phyloP scores from a whole-genome alignment of 1,140 invertebrate genomes.

The Heliconius eleuchia region DNA sequence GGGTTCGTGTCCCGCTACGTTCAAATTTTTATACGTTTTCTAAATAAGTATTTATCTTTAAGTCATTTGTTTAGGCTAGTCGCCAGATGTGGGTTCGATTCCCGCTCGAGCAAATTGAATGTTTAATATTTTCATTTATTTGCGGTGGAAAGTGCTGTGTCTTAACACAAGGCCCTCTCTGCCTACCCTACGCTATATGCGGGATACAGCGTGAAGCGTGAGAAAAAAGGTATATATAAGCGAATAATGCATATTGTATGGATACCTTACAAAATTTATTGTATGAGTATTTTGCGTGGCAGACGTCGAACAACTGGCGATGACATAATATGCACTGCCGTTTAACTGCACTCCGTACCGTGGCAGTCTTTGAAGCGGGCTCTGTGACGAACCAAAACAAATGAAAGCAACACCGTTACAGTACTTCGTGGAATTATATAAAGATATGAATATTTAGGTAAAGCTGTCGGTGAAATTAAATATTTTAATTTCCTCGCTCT shows the following conservation, averaged over 20 bases:
- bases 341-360: constrained; percentile 10
- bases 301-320: constrained; percentile 21
- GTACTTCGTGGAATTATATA: constrained; percentile 74
- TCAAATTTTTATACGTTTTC: too few relatives aligned
- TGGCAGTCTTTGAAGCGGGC: constrained; percentile 38
- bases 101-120: too few relatives aligned
- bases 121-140: too few relatives aligned
- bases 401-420: constrained; percentile 74
- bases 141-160: too few relatives aligned
- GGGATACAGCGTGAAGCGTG: too few relatives aligned
- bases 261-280: constrained; percentile 8
- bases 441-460: constrained; percentile 61
- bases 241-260: not conserved
- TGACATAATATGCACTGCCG: constrained; percentile 24
- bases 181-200: too few relatives aligned
- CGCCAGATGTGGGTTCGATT: too few relatives aligned
- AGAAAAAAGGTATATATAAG: not conserved
- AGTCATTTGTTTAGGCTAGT: not conserved
- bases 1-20: too few relatives aligned
- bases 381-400: constrained; percentile 73
- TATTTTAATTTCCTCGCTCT: too few relatives aligned
- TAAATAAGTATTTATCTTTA: not conserved
- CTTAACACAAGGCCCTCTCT: too few relatives aligned
- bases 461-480: not conserved
- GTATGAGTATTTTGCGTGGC: constrained; percentile 30